A percentile compares a stretch with the other conserved stretches of the same genome.
phyloP scores from a whole-genome alignment of 2,113 vertebrate genomes.

The Agapornis roseicollis region DNA sequence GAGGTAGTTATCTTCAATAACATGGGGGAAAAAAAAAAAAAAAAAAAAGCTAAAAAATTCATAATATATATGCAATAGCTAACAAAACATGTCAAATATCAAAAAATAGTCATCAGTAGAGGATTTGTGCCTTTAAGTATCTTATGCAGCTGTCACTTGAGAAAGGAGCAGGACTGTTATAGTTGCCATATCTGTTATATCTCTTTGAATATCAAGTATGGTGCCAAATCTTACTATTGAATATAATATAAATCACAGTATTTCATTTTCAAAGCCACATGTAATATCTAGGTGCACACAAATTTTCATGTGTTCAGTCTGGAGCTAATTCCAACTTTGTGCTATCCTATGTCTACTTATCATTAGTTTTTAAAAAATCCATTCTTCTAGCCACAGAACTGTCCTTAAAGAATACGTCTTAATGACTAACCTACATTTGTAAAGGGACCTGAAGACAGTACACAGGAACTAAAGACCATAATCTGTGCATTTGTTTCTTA shows the following conservation, averaged over 20 bases:
- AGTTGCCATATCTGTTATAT: not conserved
- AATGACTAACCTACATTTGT: not conserved
- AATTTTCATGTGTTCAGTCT: not conserved
- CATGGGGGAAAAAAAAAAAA: too few relatives aligned
- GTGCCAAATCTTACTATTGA: not conserved
- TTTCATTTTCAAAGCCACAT: not conserved
- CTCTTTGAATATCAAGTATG: not conserved
- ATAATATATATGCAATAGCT: not conserved
- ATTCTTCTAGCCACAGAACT: not conserved
- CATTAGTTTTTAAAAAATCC: not conserved
- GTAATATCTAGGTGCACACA: not conserved
- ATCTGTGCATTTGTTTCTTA: not conserved
- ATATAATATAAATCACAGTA: not conserved
- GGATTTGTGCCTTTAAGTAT: not conserved
- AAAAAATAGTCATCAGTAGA: not conserved
- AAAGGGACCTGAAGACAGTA: not conserved
- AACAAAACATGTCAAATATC: not conserved
- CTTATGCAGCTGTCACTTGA: not conserved
- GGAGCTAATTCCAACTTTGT: not conserved
- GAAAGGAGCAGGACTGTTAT: not conserved
- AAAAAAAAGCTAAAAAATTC: not conserved
- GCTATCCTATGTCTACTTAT: rapidly evolving
- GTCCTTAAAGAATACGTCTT: not conserved
- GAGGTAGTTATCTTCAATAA: too few relatives aligned
- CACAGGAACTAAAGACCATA: not conserved